Percentiles rank a stretch among this genome's conserved stretches.
These are phyloP conservation scores for Acleris holmiana DNA, from an alignment of 2,888 invertebrate species.

Conservation along the genomic window DNA sequence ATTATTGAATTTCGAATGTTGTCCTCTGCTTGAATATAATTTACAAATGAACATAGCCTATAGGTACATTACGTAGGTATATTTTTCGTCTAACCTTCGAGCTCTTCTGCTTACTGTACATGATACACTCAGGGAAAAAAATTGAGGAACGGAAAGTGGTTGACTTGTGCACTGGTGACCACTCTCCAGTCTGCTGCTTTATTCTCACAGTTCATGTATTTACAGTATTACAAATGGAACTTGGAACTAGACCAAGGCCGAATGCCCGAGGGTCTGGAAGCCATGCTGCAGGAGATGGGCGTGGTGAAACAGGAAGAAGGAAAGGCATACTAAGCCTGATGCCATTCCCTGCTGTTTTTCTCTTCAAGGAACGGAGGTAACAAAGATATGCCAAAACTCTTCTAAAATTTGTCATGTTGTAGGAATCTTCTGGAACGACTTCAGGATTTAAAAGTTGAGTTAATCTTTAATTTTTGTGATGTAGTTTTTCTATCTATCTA, in stretches of 20 bases:
- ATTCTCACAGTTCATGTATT: conserved; percentile 44
- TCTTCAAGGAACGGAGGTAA: conserved; percentile 28
- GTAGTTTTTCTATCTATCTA: conserved; percentile 1
- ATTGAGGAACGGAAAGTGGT: no score
- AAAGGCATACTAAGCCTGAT: conserved; percentile 27
- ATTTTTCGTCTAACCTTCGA: no score
- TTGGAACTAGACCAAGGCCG: conserved; percentile 92
- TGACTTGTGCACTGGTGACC: no score
- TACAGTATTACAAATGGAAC: conserved; percentile 92
- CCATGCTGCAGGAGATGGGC: conserved; percentile 89
- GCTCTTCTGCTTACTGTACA: no score
- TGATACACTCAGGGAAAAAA: no score
- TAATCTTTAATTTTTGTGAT: conserved; percentile 4
- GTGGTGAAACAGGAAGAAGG: conserved; percentile 87
- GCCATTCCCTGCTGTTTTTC: conserved; percentile 32
- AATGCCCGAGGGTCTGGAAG: conserved; percentile 91
- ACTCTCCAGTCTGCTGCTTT: no score
- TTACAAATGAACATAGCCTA: no score
- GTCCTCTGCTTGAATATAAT: no score
- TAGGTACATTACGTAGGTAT: no score
- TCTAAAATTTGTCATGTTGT: not conserved
- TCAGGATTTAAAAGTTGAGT: not conserved
- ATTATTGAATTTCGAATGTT: no score
- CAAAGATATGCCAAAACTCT: not conserved
- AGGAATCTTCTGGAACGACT: not conserved